A percentile compares a stretch with the other conserved stretches of the same genome.
These are phyloP conservation scores for Pristionchus exspectatus DNA, from an alignment of 2,888 invertebrate genomes.

Conservation along the genomic window DNA sequence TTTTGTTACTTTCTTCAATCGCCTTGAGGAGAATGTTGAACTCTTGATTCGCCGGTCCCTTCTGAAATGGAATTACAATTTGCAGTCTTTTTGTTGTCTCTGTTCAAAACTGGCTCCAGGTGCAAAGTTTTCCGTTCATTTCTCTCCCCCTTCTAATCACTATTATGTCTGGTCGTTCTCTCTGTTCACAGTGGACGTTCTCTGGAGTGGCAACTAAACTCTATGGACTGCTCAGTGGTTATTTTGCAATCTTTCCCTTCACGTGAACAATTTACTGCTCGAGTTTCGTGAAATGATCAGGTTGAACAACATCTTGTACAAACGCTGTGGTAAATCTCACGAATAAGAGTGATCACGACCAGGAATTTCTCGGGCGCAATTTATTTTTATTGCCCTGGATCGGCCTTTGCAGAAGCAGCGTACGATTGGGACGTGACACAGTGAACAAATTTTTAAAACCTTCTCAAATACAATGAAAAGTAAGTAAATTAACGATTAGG, in stretches of 20 bases:
- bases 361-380: too few species aligned
- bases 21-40: conserved; percentile 65
- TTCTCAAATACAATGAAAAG: too few species aligned
- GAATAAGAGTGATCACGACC: too few species aligned
- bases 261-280: not conserved
- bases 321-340: too few species aligned
- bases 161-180: not conserved
- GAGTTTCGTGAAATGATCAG: not conserved
- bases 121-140: not conserved
- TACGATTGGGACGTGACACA: too few species aligned
- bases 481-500: too few species aligned
- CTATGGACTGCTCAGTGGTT: conserved; percentile 48
- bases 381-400: too few species aligned
- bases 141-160: not conserved
- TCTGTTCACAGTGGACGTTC: not conserved
- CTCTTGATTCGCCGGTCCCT: conserved; percentile 64
- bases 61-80: conserved; percentile 53
- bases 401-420: too few species aligned
- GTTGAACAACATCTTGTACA: not conserved
- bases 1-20: conserved; percentile 55
- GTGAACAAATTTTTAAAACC: too few species aligned
- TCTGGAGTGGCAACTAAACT: not conserved
- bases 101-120: too few species aligned
- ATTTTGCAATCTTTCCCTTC: conserved; percentile 11
- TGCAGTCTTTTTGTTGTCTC: not conserved